Evolutionary conservation across 2,888 invertebrate genomes (phyloP), one percentile per base, ranked within the genome.

Genomic region (Notodonta dromedarius): DNA sequence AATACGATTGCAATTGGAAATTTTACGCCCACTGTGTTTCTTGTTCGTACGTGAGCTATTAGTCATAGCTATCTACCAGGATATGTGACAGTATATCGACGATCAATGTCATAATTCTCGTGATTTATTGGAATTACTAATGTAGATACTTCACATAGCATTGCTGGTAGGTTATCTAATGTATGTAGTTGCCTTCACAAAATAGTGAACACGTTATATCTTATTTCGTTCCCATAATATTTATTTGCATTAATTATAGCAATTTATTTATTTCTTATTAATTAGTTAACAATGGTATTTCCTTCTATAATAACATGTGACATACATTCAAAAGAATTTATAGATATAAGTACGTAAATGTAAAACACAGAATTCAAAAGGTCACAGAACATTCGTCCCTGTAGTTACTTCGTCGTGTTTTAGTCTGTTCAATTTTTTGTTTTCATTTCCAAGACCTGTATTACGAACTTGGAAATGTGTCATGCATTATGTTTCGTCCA

Each of bases 91-190:
- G 54, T 50, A 55, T 42, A 50, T 54, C 32, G 32, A 51, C 51
- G 51, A 42, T n/a, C 40, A 32, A 57, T 65, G 62, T 62, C 60
- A 59, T 52, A 55, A 50, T 58, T 62, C 52, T 57, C 50, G 50
- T 67, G 62, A 68, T 66, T 65, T 62, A 69, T 67, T 60, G 58
- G 59, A 62, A 58, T 67, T 69, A 61, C 57, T 62, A 61, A 61
- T 63, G 52, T 48, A 35, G 35, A 6, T 35, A 35, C 35, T 35
- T 35, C 59, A 54, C 62, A 44, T 40, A 59, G n/a, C 11, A 39
- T 32, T 50, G 48, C 16, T 40, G 24, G 44, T 44, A 46, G 56
- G 62, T 52, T 40, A 39, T 61, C 40, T 35, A 24, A 24, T 24
- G 24, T 24, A 40, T 54, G 54, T 65, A 65, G 70, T 69, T 11